phyloP scores from a whole-genome alignment of 1,140 invertebrate species.

The Drosophila equinoxialis region DNA sequence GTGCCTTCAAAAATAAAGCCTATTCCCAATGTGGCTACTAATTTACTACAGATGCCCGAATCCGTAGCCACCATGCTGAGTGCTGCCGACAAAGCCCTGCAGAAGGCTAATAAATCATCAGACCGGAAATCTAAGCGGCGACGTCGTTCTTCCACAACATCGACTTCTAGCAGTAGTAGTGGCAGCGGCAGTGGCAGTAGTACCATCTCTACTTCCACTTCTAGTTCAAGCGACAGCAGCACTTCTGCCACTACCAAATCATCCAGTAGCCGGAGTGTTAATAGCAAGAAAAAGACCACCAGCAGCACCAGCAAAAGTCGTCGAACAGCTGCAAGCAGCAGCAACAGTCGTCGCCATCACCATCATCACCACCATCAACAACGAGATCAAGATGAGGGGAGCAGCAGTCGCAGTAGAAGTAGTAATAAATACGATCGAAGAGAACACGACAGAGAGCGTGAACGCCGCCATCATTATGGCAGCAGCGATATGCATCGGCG shows the following conservation, averaged over 20 bases:
- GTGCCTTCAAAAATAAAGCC: conserved; percentile 47
- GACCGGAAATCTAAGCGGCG: conserved; percentile 39
- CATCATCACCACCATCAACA: conserved; percentile 43
- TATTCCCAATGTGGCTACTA: conserved; percentile 67
- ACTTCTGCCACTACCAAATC: conserved; percentile 52
- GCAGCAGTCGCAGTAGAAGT: conserved; percentile 23
- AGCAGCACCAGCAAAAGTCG: conserved; percentile 30
- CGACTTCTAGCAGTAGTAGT: conserved; percentile 54
- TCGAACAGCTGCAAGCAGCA: conserved; percentile 16
- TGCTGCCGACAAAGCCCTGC: conserved; percentile 65
- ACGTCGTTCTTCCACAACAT: conserved; percentile 49
- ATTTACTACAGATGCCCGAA: conserved; percentile 69
- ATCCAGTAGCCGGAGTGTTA: conserved; percentile 40
- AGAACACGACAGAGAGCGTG: conserved; percentile 22
- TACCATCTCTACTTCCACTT: conserved; percentile 43
- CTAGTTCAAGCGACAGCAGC: conserved; percentile 34
- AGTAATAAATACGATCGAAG: conserved; percentile 12
- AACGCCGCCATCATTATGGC: conserved; percentile 20
- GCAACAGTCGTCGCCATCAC: conserved; percentile 36
- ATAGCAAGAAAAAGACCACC: conserved; percentile 15
- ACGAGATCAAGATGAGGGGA: conserved; percentile 30
- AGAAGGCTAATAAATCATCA: conserved; percentile 58
- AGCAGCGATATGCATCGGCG: conserved; percentile 19
- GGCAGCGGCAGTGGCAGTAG: conserved; percentile 21
- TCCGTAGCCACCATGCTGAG: conserved; percentile 58